These are phyloP conservation scores for Lasioglossum villosulum DNA, from an alignment of 2,888 invertebrate genomes.

Conservation along the genomic window DNA sequence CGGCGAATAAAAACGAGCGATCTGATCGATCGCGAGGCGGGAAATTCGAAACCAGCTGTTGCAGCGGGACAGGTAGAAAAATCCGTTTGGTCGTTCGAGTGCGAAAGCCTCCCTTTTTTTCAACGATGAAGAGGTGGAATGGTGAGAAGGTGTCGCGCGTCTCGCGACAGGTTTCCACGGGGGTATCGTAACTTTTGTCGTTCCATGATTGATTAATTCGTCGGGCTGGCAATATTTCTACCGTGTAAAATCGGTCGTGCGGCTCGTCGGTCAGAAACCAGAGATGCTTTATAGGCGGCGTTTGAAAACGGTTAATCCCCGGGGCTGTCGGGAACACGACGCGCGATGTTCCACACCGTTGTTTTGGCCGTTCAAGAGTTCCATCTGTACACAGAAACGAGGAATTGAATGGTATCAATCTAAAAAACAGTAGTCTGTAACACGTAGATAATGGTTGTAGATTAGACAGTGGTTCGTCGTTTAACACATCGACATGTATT, in stretches of 20 bases:
- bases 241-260: background rate
- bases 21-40: background rate
- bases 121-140: background rate
- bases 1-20: background rate
- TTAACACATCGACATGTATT: too few species aligned
- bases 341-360: constrained; percentile 9
- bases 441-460: too few species aligned
- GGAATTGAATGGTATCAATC: too few species aligned
- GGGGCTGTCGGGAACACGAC: constrained; percentile 23
- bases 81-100: background rate
- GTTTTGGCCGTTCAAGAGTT: too few species aligned
- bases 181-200: constrained; percentile 24
- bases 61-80: background rate
- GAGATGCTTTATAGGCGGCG: constrained; percentile 33
- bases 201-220: constrained; percentile 32
- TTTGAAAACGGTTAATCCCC: constrained; percentile 35
- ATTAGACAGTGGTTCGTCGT: too few species aligned
- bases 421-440: too few species aligned
- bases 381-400: too few species aligned
- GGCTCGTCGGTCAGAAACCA: background rate
- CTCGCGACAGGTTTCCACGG: background rate
- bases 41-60: constrained; percentile 8
- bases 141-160: background rate
- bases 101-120: background rate
- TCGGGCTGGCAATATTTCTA: background rate